Base-by-base conservation (phyloP, 2,797 vertebrate genomes). In the Enteromius unitaeniatus region DNA sequence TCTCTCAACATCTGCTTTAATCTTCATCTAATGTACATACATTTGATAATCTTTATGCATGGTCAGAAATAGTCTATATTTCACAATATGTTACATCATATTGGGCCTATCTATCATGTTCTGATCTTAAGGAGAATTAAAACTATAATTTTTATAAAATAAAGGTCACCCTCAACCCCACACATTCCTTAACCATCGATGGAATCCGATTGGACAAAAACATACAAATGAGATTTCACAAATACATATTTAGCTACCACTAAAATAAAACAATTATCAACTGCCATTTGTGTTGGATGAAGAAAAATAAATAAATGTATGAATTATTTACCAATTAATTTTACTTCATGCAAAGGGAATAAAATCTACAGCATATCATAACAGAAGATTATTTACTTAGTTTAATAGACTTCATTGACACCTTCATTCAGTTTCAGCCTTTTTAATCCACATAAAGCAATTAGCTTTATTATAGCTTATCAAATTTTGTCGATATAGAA, bases 311-410 rank as follows among this genome's bases (percentile, higher is more conserved):
- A 6, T 60, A 6, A 2, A 51, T 53, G 0, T 53, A 21, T 8
- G 21, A 47, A 14, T 14, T 14, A 47, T 14, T 47, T 14, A 13
- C 14, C 14, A 14, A 47, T 47, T 14, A 1, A 14, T 4, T 47
- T 3, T 47, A 47, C 13, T 47, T 47, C 0, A 3, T 37, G 34
- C 34, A 37, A 37, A 37, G 34, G 47, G 1, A 49, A 51, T 4
- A 2, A 53, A 53, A 21, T 21, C 8, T 67, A 37, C 1, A 64
- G 17, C 11, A 69, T 51, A 58, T 40, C n/a, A 62, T 73, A 76
- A 37, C 34, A 47, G 17, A 64, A 21, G 23, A 78, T 78, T 82
- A 65, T 28, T 65, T 19, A 72, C 80, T 67, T 81, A 37, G 19
- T 74, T 28, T 37, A 55, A 28, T 31, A 73, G 8, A 73, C 28